Percentiles rank a stretch among this genome's conserved stretches.
phyloP scores from a whole-genome alignment of 2,797 vertebrate species.

The Crossoptilon crossoptilon region DNA sequence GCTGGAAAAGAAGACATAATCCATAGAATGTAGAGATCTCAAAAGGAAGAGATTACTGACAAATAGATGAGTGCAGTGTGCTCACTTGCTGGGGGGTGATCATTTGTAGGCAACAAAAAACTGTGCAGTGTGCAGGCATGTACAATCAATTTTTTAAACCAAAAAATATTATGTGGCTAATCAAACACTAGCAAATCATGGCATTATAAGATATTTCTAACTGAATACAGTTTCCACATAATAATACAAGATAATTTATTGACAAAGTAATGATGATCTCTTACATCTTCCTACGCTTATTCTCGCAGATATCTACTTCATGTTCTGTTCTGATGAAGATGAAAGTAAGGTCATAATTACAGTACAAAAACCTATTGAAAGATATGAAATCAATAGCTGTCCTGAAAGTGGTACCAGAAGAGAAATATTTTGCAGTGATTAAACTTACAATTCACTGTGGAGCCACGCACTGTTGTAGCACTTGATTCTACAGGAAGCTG shows the following conservation, averaged over 20 bases:
- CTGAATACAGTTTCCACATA: constrained; percentile 13
- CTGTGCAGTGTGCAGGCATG: background rate
- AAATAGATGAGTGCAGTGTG: background rate
- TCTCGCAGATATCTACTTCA: constrained; percentile 47
- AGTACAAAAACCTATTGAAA: constrained; percentile 30
- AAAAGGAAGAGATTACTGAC: constrained; percentile 48
- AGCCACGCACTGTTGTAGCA: background rate
- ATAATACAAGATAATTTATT: constrained; percentile 9
- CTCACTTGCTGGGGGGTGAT: constrained; percentile 47
- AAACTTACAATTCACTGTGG: background rate
- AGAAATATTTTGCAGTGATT: constrained; percentile 32
- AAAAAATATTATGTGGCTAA: background rate
- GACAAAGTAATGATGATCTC: constrained; percentile 30
- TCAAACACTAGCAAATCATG: constrained; percentile 34
- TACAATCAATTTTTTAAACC: constrained; percentile 13
- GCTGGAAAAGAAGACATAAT: constrained; percentile 72
- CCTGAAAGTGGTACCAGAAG: constrained; percentile 29
- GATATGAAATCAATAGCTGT: constrained; percentile 60
- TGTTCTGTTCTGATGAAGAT: constrained; percentile 37
- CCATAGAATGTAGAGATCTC: constrained; percentile 51
- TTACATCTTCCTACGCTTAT: constrained; percentile 13
- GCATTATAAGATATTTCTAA: constrained; percentile 34
- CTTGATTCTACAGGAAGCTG: constrained; percentile 19
- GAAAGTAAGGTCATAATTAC: constrained; percentile 31
- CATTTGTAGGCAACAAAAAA: constrained; percentile 25